phyloP scores from a whole-genome alignment of 2,888 invertebrate species.

The Phrixothrix hirtus region DNA sequence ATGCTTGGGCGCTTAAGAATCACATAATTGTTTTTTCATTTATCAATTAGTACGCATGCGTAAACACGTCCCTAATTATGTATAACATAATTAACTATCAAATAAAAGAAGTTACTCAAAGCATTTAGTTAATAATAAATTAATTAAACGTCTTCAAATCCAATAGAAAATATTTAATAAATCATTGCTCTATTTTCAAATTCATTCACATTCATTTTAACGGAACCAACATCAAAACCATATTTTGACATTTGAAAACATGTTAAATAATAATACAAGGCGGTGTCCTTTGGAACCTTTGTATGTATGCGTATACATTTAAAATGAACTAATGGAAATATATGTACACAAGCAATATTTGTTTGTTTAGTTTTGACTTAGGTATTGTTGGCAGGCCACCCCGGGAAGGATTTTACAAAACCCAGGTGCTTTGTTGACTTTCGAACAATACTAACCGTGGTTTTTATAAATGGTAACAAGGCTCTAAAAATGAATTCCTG shows the following conservation, averaged over 20 bases:
- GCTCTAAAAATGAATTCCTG: conserved; percentile 7
- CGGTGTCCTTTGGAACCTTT: conserved; percentile 42
- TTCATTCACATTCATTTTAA: conserved; percentile 9
- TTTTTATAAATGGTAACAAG: conserved; percentile 15
- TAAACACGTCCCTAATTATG: too few species aligned
- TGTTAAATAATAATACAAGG: conserved; percentile 36
- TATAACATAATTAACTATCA: too few species aligned
- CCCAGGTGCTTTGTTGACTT: conserved; percentile 40
- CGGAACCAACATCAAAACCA: conserved; percentile 4
- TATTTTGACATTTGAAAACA: conserved; percentile 20
- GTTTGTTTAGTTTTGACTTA: conserved; percentile 48
- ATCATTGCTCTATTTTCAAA: conserved; percentile 3
- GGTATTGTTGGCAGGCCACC: conserved; percentile 50
- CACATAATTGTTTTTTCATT: too few species aligned
- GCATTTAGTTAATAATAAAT: too few species aligned
- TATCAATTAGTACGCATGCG: too few species aligned
- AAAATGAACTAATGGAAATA: conserved; percentile 49
- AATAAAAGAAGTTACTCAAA: too few species aligned
- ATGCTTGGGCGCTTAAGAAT: too few species aligned
- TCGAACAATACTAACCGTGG: conserved; percentile 19
- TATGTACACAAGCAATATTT: conserved; percentile 52
- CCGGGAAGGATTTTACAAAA: conserved; percentile 44
- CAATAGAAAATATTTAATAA: too few species aligned
- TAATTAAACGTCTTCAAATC: too few species aligned
- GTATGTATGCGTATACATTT: conserved; percentile 49